Evolutionary conservation across 1,140 invertebrate genomes (phyloP).

Genomic region (Drosophila pectinifera): DNA sequence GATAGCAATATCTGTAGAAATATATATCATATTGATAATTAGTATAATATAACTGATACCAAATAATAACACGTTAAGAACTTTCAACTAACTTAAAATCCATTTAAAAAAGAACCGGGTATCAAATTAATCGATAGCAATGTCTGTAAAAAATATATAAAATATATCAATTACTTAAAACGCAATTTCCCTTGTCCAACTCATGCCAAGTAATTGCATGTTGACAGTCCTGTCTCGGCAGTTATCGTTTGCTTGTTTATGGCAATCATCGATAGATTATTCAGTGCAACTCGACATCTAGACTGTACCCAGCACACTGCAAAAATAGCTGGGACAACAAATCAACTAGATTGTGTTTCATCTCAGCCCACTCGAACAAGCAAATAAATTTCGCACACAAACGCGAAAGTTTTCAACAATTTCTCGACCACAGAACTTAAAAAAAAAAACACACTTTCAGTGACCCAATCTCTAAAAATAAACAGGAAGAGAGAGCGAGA

Average conservation of each 20-base stretch:
- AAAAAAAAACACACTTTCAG: conserved; percentile 40
- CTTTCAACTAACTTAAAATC: too few relatives aligned
- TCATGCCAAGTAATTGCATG: too few relatives aligned
- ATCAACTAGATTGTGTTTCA: conserved; percentile 22
- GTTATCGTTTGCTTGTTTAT: conserved; percentile 5
- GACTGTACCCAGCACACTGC: neutral
- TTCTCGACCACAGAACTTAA: conserved; percentile 43
- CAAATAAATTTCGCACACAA: conserved; percentile 25
- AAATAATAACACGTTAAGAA: too few relatives aligned
- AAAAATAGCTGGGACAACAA: conserved; percentile 25
- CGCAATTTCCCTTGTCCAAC: too few relatives aligned
- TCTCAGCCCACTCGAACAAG: conserved; percentile 2
- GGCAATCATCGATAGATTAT: conserved; percentile 30
- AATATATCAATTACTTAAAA: too few relatives aligned
- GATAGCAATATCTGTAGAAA: too few relatives aligned
- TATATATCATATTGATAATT: too few relatives aligned
- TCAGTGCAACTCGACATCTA: conserved; percentile 10
- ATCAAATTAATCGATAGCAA: too few relatives aligned
- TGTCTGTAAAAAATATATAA: too few relatives aligned
- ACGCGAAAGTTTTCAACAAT: conserved; percentile 57
- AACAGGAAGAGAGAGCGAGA: conserved; percentile 12
- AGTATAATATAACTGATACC: too few relatives aligned
- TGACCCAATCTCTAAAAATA: conserved; percentile 63
- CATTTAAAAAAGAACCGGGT: too few relatives aligned
- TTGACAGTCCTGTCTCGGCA: neutral